Evolutionary conservation across 2,113 vertebrate genomes (phyloP), one percentile per base, ranked within the genome.

Genomic region (Elaphurus davidianus): DNA sequence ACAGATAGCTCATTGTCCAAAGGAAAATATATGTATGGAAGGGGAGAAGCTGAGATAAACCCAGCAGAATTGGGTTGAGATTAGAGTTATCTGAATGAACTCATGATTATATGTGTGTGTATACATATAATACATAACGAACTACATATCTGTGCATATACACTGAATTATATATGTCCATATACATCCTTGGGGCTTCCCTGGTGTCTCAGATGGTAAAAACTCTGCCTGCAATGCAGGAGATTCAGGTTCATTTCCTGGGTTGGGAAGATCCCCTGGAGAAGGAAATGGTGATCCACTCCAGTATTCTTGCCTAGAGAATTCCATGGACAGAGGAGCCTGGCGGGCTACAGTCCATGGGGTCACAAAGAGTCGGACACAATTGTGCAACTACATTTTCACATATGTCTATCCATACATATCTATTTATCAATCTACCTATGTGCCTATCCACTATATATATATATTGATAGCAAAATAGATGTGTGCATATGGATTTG

Each of bases 1-100:
- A 96, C 79, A 97, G 95, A 94, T 87, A 96, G 50, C 33, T 87
- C 71, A 83, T 40, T 78, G 60, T 86, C 55, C 74, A 86, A 95
- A 94, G 17, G 85, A 89, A 97, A 83, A 93, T 86, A 76, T 13
- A 87, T 82, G 62, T 92, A 82, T 60, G 47, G 54, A 93, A 96
- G 59, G 19, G n/a, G 12, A 82, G 33, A 91, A n/a, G 36, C 62
- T 92, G 47, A 62, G 86, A 94, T 71, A 19, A 95, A 62, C 23
- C 19, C 19, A 94, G 36, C 52, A 25, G 30, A 74, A 83, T 7
- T 96, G 40, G 13, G 60, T 15, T 96, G 40, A 59, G 30, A 30
- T 27, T 62, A 8, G 33, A 91, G 30, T 54, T 50, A 84, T 74
- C 23, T 87, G 85, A 94, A 91, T 79, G n/a, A 96, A 81, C 7